Conservation (phyloP, 2,113 vertebrate genomes). For the Polypterus senegalus region DNA sequence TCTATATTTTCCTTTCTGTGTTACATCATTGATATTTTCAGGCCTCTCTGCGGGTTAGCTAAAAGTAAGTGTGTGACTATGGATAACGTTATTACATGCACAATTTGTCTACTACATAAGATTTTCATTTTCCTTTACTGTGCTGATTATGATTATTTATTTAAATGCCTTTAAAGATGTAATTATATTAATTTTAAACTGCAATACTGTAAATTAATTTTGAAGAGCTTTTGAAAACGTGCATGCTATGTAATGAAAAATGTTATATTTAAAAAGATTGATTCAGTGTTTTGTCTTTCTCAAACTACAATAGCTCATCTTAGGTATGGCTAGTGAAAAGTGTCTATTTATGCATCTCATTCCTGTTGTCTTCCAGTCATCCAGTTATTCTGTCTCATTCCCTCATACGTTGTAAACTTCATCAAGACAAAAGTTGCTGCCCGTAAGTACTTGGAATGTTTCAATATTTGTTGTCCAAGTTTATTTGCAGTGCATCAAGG, state of each 20-base stretch:
- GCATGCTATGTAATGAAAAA: no score
- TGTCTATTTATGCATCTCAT: neutral
- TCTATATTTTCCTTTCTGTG: constrained; percentile 55
- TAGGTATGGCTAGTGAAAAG: no score
- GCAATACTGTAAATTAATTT: no score
- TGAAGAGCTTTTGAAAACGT: no score
- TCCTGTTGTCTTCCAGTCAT: constrained; percentile 34
- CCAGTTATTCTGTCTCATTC: constrained; percentile 63
- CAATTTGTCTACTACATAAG: neutral
- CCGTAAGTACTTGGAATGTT: constrained; percentile 49
- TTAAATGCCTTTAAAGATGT: no score
- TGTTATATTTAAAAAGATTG: no score
- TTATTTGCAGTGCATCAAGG: no score
- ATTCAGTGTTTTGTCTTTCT: no score
- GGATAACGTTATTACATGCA: neutral
- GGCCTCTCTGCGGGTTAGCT: constrained; percentile 50
- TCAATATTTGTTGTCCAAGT: no score
- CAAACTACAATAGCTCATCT: no score
- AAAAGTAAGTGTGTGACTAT: constrained; percentile 27
- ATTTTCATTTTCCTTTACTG: neutral
- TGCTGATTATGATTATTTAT: neutral
- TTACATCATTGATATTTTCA: constrained; percentile 46
- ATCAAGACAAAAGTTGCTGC: constrained; percentile 28
- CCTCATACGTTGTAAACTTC: constrained; percentile 50
- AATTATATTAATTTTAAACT: no score